Percentiles rank a stretch among this genome's conserved stretches.
phyloP scores from a whole-genome alignment of 2,113 vertebrate genomes.

The Conger conger region DNA sequence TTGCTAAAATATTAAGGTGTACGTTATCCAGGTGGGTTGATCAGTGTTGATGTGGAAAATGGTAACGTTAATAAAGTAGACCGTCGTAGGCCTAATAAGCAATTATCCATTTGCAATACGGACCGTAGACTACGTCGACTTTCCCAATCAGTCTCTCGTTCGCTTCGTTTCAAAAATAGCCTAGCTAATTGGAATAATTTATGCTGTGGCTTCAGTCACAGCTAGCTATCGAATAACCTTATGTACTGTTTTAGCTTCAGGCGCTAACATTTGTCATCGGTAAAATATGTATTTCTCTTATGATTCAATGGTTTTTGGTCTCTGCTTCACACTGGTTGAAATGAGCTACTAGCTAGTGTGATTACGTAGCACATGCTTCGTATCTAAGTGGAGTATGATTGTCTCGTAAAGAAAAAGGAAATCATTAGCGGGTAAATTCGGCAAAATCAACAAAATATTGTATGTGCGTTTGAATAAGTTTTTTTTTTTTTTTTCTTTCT shows the following conservation, averaged over 20 bases:
- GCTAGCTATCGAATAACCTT: not conserved
- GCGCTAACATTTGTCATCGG: not conserved
- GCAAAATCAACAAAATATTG: not conserved
- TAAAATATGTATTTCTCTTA: not conserved
- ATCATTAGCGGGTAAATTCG: not conserved
- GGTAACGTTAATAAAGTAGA: not conserved
- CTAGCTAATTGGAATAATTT: not conserved
- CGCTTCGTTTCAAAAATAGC: not conserved
- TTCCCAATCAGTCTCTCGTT: not conserved
- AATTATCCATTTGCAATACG: not conserved
- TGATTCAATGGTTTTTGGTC: not conserved
- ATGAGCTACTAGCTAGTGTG: no score
- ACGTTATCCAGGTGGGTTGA: not conserved
- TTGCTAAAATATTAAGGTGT: not conserved
- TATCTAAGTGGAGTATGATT: not conserved
- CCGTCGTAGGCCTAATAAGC: not conserved
- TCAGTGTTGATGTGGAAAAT: not conserved
- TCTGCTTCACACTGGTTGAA: not conserved
- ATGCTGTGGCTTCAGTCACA: not conserved
- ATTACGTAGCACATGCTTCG: not conserved
- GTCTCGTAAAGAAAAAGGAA: not conserved
- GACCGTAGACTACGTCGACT: not conserved
- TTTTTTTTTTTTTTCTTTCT: not conserved
- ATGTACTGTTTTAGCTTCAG: not conserved
- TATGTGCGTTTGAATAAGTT: not conserved